A percentile compares a stretch with the other conserved stretches of the same genome.
Conservation (phyloP, 2,113 vertebrate genomes). For the Syngnathus typhle region DNA sequence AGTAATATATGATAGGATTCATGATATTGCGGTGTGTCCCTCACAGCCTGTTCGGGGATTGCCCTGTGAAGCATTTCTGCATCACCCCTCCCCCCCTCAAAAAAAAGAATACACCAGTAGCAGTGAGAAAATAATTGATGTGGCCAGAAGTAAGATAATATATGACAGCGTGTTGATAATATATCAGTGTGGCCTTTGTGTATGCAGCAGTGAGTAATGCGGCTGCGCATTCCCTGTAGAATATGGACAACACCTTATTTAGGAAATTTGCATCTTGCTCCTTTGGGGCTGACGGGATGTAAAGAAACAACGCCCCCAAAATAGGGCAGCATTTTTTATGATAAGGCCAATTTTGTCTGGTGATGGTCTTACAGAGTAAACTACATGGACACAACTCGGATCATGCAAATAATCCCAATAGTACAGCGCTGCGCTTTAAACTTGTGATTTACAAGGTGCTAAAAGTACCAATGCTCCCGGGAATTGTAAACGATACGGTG, state of each 20-base stretch:
- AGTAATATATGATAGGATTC: neutral
- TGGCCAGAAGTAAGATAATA: neutral
- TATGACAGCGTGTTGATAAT: slow-evolving; percentile 2
- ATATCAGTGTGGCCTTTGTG: slow-evolving; percentile 21
- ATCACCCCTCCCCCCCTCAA: neutral
- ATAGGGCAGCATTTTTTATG: neutral
- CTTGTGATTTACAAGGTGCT: slow-evolving; percentile 7
- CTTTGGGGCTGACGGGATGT: neutral
- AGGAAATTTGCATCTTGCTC: slow-evolving; percentile 19
- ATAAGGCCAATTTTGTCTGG: neutral
- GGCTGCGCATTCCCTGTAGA: slow-evolving; percentile 26
- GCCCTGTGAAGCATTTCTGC: neutral
- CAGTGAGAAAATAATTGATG: neutral
- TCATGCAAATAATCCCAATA: slow-evolving; percentile 4
- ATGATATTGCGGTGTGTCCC: neutral
- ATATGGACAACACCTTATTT: slow-evolving; percentile 25
- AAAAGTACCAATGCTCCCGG: neutral
- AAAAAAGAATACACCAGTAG: neutral
- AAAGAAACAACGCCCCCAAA: neutral
- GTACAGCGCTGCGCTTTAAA: slow-evolving; percentile 1
- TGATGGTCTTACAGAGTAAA: neutral
- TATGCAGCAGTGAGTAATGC: slow-evolving; percentile 30
- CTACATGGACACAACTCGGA: neutral
- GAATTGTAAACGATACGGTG: neutral
- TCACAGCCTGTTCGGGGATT: neutral